Percentiles rank a stretch among this genome's conserved stretches.
Evolutionary conservation across 2,113 vertebrate species (phyloP).

Genomic region (Bubo scandiacus): DNA sequence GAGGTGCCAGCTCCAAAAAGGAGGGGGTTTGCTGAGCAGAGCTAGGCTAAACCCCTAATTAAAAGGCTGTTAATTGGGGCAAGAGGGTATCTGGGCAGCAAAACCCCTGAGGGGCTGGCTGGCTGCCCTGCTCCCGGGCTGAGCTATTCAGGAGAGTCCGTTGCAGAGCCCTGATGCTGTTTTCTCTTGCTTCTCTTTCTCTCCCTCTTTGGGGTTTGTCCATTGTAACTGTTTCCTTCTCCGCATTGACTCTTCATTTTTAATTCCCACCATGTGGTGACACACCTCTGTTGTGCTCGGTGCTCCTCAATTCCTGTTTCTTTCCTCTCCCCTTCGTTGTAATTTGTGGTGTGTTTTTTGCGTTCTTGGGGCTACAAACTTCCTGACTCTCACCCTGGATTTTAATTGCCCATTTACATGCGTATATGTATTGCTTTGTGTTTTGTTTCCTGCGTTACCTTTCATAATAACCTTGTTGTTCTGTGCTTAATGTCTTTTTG

Average conservation of each 20-base stretch:
- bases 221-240: background rate
- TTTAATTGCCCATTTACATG: slow-evolving; percentile 19
- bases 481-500: background rate
- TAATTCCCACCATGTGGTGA: background rate
- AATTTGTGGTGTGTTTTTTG: background rate
- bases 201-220: background rate
- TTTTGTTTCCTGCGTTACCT: background rate
- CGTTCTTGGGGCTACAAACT: background rate
- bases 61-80: background rate
- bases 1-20: background rate
- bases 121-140: background rate
- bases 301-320: background rate
- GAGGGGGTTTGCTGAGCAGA: background rate
- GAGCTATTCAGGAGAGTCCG: slow-evolving; percentile 68
- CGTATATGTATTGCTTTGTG: background rate
- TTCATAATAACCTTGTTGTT: background rate
- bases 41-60: background rate
- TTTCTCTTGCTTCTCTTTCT: background rate
- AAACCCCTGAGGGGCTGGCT: background rate
- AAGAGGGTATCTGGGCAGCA: background rate
- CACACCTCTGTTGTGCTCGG: background rate
- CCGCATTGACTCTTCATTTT: background rate
- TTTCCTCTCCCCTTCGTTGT: background rate
- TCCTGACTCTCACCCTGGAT: background rate
- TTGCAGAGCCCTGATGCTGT: background rate